Conservation (phyloP, 2,888 invertebrate species). For the Thera britannica region DNA sequence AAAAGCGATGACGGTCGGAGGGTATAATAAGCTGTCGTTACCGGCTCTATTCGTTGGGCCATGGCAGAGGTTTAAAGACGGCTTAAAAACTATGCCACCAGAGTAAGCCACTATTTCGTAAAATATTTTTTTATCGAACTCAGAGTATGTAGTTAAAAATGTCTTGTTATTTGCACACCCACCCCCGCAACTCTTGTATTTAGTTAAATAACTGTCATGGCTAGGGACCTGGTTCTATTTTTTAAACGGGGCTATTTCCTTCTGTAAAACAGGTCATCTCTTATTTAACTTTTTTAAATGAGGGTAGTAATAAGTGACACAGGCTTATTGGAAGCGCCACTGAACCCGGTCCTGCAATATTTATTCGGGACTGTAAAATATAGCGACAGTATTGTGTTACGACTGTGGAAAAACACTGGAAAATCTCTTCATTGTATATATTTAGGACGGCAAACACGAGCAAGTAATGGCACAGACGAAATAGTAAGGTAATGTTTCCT, state of each 20-base stretch:
- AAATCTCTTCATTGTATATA: constrained; percentile 50
- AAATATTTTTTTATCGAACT: too few relatives aligned
- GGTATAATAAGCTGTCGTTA: background rate
- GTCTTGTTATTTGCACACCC: too few relatives aligned
- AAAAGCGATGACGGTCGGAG: background rate
- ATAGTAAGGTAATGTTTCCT: constrained; percentile 9
- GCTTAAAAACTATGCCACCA: background rate
- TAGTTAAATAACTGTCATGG: too few relatives aligned
- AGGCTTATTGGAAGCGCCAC: constrained; percentile 4
- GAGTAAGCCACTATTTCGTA: background rate
- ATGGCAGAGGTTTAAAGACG: background rate
- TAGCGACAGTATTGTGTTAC: constrained; percentile 48
- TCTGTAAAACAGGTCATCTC: too few relatives aligned
- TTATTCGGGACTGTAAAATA: constrained; percentile 54
- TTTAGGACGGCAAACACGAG: constrained; percentile 45
- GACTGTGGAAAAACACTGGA: constrained; percentile 51
- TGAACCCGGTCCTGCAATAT: constrained; percentile 45
- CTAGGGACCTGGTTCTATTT: too few relatives aligned
- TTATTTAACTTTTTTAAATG: too few relatives aligned
- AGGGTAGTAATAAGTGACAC: too few relatives aligned
- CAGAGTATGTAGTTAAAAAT: too few relatives aligned
- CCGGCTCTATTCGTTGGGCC: background rate
- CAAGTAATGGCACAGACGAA: background rate
- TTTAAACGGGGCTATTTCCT: too few relatives aligned
- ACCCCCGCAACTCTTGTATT: too few relatives aligned